Base-by-base conservation (phyloP, 1,140 invertebrate species). In the Rhizoglyphus robini region DNA sequence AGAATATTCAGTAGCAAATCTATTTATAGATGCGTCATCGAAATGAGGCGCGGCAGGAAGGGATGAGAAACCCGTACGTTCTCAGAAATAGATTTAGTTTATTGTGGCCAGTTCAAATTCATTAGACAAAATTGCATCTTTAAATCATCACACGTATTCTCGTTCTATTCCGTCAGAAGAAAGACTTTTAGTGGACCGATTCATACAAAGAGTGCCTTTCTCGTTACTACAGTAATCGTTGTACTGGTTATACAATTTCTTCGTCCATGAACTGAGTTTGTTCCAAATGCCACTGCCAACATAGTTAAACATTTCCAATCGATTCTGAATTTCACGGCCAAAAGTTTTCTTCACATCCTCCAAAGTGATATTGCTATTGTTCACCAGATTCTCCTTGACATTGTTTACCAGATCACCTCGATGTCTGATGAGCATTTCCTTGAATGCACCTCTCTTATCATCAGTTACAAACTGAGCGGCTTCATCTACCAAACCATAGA, bases 381-480 rank as follows among this genome's bases (percentile, higher is more conserved):
- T 54, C 8, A 54, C 51, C 51, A 54, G 20, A 32, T 54, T 54
- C 51, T 54, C 20, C 20, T 54, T 54, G 8, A 54, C 31, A 32
- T 54, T 54, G 8, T 54, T 15, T 32, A 54, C 20, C 20, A 54
- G 51, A 23, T 54, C 51, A 32, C 8, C 51, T 27, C 51, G 8
- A 32, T 54, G 51, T 25, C 51, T 8, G 8, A 54, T 54, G 51
- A 54, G 23, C 51, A 54, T 54, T 11, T 54, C 51, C 51, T 54
- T 54, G 51, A 54, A 54, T 32, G 23, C 51, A 5, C 51, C 51
- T 54, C 23, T 5, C 20, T 54, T 54, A 32, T 54, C 51, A 25
- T 54, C 20, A 15, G 23, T 54, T 15, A 54, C 31, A 32, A 11
- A 54, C 20, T 54, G 51, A 11, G 31, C 51, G 15, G 51, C 51